Evolutionary conservation across 2,113 vertebrate genomes (phyloP).

Genomic region (Felis catus): F.catus_Fca126_mat1.0 CM031414.1:30131001-30131500

Average conservation of each 20-base stretch:
- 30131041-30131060: not conserved
- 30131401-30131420: not conserved
- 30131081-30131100: slow-evolving; percentile 16
- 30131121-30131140: not conserved
- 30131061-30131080: not conserved
- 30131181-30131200: not conserved
- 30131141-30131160: not conserved
- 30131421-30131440: not conserved
- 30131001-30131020: not conserved
- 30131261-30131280: not conserved
- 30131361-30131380: not conserved
- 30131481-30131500: not conserved
- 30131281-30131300: not conserved
- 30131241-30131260: not conserved
- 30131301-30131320: not conserved
- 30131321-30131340: not conserved
- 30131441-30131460: slow-evolving; percentile 15
- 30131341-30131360: not conserved
- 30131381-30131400: not conserved
- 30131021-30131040: not conserved
- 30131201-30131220: not conserved
- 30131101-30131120: not conserved
- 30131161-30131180: not conserved
- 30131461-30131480: not conserved
- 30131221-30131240: not conserved